Evolutionary conservation across 2,113 vertebrate species (phyloP).

Genomic region (Peromyscus polionotus): DNA sequence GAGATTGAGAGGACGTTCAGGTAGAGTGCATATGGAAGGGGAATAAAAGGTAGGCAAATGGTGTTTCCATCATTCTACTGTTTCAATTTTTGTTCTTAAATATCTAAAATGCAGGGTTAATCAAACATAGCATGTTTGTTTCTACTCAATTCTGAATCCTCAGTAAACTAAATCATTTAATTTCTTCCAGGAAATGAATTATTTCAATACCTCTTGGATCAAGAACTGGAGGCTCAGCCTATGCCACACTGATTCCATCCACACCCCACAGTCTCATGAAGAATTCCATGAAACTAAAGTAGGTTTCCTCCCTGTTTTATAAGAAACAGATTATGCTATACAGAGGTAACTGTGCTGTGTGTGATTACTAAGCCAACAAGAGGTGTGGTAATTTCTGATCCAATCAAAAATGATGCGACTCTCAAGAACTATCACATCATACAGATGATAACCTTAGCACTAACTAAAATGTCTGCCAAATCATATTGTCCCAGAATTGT

Average conservation of each 20-base stretch:
- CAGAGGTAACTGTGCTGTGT: not conserved
- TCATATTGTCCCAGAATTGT: not conserved
- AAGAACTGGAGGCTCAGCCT: rapidly evolving
- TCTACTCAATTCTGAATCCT: not conserved
- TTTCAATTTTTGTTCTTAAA: not conserved
- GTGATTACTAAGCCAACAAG: not conserved
- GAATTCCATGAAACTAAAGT: not conserved
- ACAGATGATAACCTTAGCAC: not conserved
- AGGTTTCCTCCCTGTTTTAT: not conserved
- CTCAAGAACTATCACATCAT: no score
- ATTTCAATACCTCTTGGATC: not conserved
- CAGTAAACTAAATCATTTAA: not conserved
- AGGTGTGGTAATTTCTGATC: not conserved
- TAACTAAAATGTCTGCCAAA: not conserved
- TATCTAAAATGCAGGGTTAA: not conserved
- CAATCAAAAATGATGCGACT: no score
- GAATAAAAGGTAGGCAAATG: not conserved
- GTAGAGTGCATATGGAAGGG: not conserved
- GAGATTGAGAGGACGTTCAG: no score
- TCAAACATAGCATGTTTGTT: no score
- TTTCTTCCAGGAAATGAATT: not conserved
- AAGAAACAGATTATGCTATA: no score
- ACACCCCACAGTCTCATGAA: not conserved
- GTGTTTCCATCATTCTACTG: no score
- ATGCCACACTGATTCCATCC: not conserved